phyloP scores from a whole-genome alignment of 1,140 invertebrate genomes.

The Bombus sylvicola region DNA sequence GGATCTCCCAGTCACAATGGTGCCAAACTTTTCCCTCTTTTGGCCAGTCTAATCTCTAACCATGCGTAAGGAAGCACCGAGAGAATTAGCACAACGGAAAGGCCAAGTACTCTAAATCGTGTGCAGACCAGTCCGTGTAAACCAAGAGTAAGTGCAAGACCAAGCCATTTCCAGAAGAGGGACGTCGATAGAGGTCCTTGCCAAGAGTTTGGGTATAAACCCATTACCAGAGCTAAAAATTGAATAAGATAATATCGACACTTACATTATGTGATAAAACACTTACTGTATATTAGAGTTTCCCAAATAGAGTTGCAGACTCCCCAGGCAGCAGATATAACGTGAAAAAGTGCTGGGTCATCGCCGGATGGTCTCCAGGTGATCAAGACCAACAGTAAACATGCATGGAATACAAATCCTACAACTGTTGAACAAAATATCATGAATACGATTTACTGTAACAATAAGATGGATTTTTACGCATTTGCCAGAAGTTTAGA shows the following conservation, averaged over 20 bases:
- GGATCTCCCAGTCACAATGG: constrained; percentile 75
- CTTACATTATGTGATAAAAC: background rate
- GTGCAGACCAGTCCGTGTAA: constrained; percentile 81
- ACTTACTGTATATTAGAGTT: constrained; percentile 83
- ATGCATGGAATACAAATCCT: constrained; percentile 87
- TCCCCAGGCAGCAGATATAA: constrained; percentile 89
- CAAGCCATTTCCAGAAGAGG: constrained; percentile 81
- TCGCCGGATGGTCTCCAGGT: constrained; percentile 86
- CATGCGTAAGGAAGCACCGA: constrained; percentile 80
- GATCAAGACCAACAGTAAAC: constrained; percentile 86
- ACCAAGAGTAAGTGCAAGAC: constrained; percentile 79
- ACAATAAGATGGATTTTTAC: no score
- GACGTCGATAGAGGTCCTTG: constrained; percentile 81
- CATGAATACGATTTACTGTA: no score
- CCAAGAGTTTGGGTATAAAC: constrained; percentile 80
- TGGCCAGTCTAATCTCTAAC: constrained; percentile 78
- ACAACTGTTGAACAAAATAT: constrained; percentile 81
- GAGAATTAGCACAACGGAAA: constrained; percentile 77
- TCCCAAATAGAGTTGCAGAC: constrained; percentile 90
- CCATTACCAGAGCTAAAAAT: constrained; percentile 78
- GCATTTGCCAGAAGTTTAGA: no score
- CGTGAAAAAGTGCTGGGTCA: constrained; percentile 87
- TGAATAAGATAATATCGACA: background rate
- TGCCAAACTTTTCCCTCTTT: constrained; percentile 74
- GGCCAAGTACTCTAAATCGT: constrained; percentile 78